Base-by-base conservation (phyloP, 2,797 vertebrate species). In the Myotis daubentonii region DNA sequence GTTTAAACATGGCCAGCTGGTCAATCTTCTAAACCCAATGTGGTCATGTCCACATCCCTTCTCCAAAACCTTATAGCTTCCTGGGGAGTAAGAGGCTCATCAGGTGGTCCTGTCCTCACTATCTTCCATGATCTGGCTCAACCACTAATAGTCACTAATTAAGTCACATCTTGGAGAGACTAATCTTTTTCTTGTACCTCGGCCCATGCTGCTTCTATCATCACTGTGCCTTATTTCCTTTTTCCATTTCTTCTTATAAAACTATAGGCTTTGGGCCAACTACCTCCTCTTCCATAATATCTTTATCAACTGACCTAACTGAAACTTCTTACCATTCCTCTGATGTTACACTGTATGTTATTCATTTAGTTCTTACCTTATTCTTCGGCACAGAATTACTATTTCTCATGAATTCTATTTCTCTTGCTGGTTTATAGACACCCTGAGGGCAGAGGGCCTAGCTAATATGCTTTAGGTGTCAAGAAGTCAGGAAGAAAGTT, bases 211-310 rank as follows among this genome's bases (percentile, higher is more conserved):
- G 16, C 47, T 86, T 62, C 66, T 6, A 5, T n/a, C 8, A 30
- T 8, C 8, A 47, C 0, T 72, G 23, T 20, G 71, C 33, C 30
- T 95, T 66, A 53, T 49, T 74, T 65, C 49, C 19, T 6, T 41
- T 91, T 44, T 81, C 51, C 23, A 57, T 62, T 33, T 74, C 38
- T 36, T 91, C 83, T 91, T 36, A 83, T 13, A 89, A 91, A 79
- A 30, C 5, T 74, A 3, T 53, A 87, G 16, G 49, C 36, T 87
- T 66, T 20, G 17, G 55, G 53, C 60, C 72, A 95, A 70, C 38
- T 30, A 78, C 38, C 4, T 75, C 10, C 65, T 96, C 25, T 68
- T 86, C n/a, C n/a, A 74, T 51, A 66, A 81, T 94, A 57, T 33
- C 17, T 55, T 75, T 78, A 70, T 44, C 3, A 49, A 5, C 11